phyloP scores from a whole-genome alignment of 2,113 vertebrate genomes.

The Hystrix cristata region DNA sequence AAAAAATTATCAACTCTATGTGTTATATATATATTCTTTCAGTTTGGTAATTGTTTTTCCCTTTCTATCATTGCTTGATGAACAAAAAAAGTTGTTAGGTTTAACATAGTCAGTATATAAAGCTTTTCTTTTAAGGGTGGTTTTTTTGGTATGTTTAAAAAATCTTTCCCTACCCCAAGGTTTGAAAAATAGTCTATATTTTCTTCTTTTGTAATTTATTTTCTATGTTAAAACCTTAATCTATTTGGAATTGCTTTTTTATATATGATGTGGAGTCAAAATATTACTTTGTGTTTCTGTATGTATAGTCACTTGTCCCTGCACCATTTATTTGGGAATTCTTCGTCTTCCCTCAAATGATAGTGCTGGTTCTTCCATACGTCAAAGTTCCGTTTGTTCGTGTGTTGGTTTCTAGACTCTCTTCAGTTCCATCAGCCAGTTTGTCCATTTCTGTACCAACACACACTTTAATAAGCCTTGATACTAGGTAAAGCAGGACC shows the following conservation, averaged over 20 bases:
- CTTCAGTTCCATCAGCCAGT: neutral
- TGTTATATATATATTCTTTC: conserved; percentile 3
- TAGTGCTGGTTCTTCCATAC: neutral
- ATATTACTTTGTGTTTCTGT: neutral
- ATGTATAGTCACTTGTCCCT: neutral
- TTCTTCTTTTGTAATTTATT: conserved; percentile 4
- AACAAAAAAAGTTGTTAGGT: conserved; percentile 22
- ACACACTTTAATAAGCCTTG: neutral
- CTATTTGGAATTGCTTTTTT: neutral
- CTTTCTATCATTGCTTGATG: neutral
- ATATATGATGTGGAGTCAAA: neutral
- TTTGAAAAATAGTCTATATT: neutral
- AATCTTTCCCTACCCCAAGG: neutral
- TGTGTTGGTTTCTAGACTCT: neutral
- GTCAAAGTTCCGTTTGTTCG: neutral
- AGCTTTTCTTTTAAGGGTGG: neutral
- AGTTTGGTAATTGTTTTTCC: neutral
- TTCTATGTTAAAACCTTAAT: neutral
- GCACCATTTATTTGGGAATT: neutral
- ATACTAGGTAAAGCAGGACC: neutral
- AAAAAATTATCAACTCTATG: neutral
- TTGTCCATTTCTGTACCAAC: neutral
- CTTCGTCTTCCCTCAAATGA: neutral
- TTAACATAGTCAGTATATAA: neutral
- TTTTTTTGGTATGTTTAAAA: neutral